Evolutionary conservation across 2,113 vertebrate species (phyloP).

Genomic region (Synchiropus splendidus): DNA sequence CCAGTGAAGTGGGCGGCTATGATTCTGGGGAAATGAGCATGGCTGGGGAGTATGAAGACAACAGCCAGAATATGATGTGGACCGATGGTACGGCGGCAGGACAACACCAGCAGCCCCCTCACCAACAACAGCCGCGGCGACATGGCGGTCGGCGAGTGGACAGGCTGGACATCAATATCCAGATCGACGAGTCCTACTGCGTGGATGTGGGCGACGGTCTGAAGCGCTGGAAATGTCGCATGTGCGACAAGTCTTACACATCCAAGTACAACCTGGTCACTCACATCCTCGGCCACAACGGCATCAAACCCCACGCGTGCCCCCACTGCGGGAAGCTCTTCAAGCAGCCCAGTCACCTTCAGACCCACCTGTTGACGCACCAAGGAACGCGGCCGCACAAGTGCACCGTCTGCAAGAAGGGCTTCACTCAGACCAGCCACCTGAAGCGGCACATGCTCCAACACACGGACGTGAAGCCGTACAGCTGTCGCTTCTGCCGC

Average conservation of each 20-base stretch:
- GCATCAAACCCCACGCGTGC: slow-evolving; percentile 93
- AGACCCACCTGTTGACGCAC: slow-evolving; percentile 94
- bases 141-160: slow-evolving; percentile 80
- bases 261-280: slow-evolving; percentile 98
- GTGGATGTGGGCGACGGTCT: slow-evolving; percentile 88
- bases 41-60: slow-evolving; percentile 68
- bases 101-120: slow-evolving; percentile 48
- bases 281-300: slow-evolving; percentile 94
- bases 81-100: slow-evolving; percentile 53
- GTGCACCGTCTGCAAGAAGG: slow-evolving; percentile 90
- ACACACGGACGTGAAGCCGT: slow-evolving; percentile 90
- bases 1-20: slow-evolving; percentile 64
- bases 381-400: slow-evolving; percentile 94
- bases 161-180: slow-evolving; percentile 93
- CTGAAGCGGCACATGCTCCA: slow-evolving; percentile 97
- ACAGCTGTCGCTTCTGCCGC: slow-evolving; percentile 94
- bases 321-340: slow-evolving; percentile 93
- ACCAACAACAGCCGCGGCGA: slow-evolving; percentile 47
- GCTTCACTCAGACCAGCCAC: slow-evolving; percentile 98
- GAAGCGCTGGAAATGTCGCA: slow-evolving; percentile 96
- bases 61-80: slow-evolving; percentile 64
- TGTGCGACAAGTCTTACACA: slow-evolving; percentile 97
- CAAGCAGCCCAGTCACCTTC: slow-evolving; percentile 96
- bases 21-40: slow-evolving; percentile 69
- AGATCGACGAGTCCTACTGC: slow-evolving; percentile 95